Conservation (phyloP, 2,113 vertebrate species). For the Cyanoliseus patagonus region DNA sequence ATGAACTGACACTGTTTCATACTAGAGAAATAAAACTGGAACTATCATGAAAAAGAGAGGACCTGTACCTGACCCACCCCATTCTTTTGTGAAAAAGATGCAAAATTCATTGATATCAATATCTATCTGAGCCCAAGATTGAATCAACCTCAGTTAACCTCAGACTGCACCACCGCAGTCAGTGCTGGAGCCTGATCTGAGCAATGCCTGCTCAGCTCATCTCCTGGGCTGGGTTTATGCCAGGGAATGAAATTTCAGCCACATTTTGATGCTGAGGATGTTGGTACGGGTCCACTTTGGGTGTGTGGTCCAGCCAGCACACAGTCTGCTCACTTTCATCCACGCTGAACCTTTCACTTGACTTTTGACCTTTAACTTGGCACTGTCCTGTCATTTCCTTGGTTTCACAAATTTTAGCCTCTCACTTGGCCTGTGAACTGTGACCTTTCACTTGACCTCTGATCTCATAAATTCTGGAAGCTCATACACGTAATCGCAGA, state of each 20-base stretch:
- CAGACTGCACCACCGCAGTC: background rate
- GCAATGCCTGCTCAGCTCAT: background rate
- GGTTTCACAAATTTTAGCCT: constrained; percentile 79
- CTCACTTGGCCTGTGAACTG: constrained; percentile 79
- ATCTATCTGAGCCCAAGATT: background rate
- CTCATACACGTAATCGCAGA: constrained; percentile 71
- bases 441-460: constrained; percentile 77
- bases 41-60: background rate
- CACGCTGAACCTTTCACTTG: constrained; percentile 72
- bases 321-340: constrained; percentile 73
- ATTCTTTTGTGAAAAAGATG: background rate
- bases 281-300: background rate
- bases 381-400: constrained; percentile 80
- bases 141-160: background rate
- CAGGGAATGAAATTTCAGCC: constrained; percentile 28
- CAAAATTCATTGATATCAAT: background rate
- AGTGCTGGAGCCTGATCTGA: background rate
- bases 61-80: background rate
- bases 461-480: constrained; percentile 81
- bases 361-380: constrained; percentile 80
- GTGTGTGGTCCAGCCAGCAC: constrained; percentile 45
- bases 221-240: constrained; percentile 22
- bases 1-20: background rate
- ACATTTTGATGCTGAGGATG: constrained; percentile 6
- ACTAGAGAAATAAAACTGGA: background rate